Evolutionary conservation across 2,797 vertebrate species (phyloP), one percentile per base, ranked within the genome.

Genomic region (Phrynocephalus vlangalii): DNA sequence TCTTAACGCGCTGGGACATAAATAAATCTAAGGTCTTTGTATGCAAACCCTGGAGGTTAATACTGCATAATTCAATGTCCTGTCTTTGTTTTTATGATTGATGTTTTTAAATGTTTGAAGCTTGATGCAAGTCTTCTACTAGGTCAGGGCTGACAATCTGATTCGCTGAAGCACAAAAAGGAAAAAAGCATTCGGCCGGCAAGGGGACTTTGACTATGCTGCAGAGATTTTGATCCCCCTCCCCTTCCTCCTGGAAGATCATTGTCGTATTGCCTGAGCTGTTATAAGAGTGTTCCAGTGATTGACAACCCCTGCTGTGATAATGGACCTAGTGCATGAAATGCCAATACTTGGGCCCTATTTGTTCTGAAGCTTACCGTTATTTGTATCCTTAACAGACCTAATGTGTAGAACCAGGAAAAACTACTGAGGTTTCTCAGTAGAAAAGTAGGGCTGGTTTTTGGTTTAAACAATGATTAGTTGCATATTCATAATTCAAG

Each of bases 21-120:
- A 98, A 98, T 98, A 98, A 98, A 98, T 97, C 97, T 97, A 94
- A 97, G 95, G 97, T 98, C 98, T 98, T 98, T 98, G 97, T 98
- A 98, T 98, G 97, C 97, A 98, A 97, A 98, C 96, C 97, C 97
- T 98, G 97, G 98, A 98, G 98, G 98, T 98, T 99, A 98, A 98
- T 98, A 96, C 98, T 98, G 98, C 98, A 98, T 99, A 98, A 98
- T 98, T 98, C 96, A 97, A 88, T 97, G 97, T 97, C 97, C 97
- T 97, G 97, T 98, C 97, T 98, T 97, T 98, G 97, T 98, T 97
- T 98, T 97, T 95, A 97, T 98, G 98, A 98, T 98, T 97, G 98
- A 98, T 98, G 98, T 97, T 98, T 97, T 97, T 95, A 97, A 98
- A 97, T 97, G 97, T 97, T 97, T 96, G 96, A 97, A 96, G 97